Evolutionary conservation across 2,113 vertebrate species (phyloP), one percentile per base, ranked within the genome.

Genomic region (Pyrgilauda ruficollis): DNA sequence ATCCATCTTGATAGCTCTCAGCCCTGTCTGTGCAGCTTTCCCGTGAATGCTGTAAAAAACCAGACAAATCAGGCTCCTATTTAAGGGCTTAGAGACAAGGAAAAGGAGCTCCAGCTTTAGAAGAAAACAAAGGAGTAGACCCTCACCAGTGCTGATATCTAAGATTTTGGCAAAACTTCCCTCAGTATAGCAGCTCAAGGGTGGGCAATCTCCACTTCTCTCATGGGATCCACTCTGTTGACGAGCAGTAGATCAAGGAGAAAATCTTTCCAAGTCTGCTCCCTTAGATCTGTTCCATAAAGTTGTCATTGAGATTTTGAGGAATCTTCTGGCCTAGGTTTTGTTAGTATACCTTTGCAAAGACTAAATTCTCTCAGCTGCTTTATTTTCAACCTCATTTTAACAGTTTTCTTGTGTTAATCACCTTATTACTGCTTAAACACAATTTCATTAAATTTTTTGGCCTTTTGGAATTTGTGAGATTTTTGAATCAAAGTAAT

Each of bases 191-290:
- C 52, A 85, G 24, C 6, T 63, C 28, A 49, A 30, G 12, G 9
- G 19, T 39, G 8, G 20, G 6, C 37, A 43, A 23, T 52, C 27
- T 52, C 37, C 17, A 18, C 13, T 59, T 27, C 18, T 37, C 11
- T 77, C 39, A 78, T 0, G 1, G 22, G 39, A 53, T 62, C 46
- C 33, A 28, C 33, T 69, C 55, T 53, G 18, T 15, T 53, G 64
- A 39, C 15, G 28, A 53, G 33, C 33, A 33, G 15, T 6, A 39
- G 23, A 46, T 69, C 33, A 53, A 78, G 18, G 23, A 62, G 15
- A 12, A 5, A 24, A 62, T 28, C 28, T 69, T 87, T 62, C 28
- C 0, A 0, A 20, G 10, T 53, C 39, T 39, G 6, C 15, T 61
- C 1, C 26, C 23, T 62, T 46, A n/a, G 23, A 24, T 53, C 33